Evolutionary conservation across 2,888 invertebrate genomes (phyloP), one percentile per base, ranked within the genome.

Genomic region (Endotricha flammealis): DNA sequence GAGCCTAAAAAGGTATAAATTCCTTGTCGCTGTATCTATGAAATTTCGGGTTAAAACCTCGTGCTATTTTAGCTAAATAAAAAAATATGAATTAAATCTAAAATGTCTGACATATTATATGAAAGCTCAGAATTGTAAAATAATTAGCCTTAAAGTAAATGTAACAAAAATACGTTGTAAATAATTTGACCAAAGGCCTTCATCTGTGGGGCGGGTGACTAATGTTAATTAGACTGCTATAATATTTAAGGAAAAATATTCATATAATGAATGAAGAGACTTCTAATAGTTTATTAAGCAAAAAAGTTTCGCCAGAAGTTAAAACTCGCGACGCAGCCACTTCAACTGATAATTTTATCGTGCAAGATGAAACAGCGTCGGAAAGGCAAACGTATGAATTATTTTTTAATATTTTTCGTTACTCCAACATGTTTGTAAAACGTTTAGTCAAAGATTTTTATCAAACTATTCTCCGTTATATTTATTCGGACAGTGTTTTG

Each of bases 331-430:
- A 65, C 49, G 57, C 38, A 17, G 50, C 49, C 39, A 45, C 53
- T 20, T 41, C 53, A n/a, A 55, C 52, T 12, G 53, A 51, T 22
- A 58, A 42, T 39, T 43, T 36, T 23, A 39, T 49, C 37, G 12
- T 47, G 31, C 53, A 75, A 54, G 64, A 66, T 68, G 69, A 44
- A 58, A 48, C 61, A 22, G 23, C 50, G 12, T 49, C 20, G 20
- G 8, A n/a, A 20, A n/a, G 56, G 38, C 44, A 76, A 49, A 72
- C 68, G 82, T 83, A 83, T 68, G 81, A 66, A 57, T 60, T 61
- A 44, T 53, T 80, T 67, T 60, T 49, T 61, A 75, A 65, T 65
- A 69, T 72, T 38, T 48, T 70, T 54, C 46, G 40, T 56, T 80
- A 81, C 48, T 46, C 59, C 44, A 62, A 53, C 66, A 73, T 74